A percentile compares a stretch with the other conserved stretches of the same genome.
Evolutionary conservation across 2,888 invertebrate species (phyloP).

Genomic region (Patella depressa): DNA sequence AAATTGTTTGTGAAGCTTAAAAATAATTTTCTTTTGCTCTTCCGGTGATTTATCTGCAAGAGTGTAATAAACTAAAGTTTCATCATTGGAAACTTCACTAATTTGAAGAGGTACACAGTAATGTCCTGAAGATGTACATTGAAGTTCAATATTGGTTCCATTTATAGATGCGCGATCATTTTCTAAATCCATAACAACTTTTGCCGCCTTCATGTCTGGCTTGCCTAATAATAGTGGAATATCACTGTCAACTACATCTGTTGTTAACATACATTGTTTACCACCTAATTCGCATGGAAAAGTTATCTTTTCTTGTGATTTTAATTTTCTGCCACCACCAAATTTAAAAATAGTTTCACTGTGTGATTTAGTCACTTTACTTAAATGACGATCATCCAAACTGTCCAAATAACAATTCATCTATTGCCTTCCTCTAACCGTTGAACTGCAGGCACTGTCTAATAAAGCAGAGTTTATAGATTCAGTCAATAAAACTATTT

Average conservation of each 20-base stretch:
- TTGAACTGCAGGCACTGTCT: slow-evolving; percentile 9
- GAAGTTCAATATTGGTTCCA: slow-evolving; percentile 19
- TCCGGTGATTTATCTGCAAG: not conserved
- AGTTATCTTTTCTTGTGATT: slow-evolving; percentile 20
- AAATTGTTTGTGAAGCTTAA: slow-evolving; percentile 1
- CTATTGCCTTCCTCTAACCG: not conserved
- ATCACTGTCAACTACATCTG: slow-evolving; percentile 26
- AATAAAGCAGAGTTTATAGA: slow-evolving; percentile 10
- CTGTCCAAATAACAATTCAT: slow-evolving; percentile 4
- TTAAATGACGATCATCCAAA: slow-evolving; percentile 10
- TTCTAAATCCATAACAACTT: slow-evolving; percentile 19
- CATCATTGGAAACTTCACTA: slow-evolving; percentile 3
- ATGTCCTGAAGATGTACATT: slow-evolving; percentile 30
- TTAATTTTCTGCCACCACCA: slow-evolving; percentile 25
- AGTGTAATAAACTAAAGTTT: not conserved
- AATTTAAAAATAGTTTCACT: slow-evolving; percentile 24
- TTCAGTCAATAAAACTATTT: not conserved
- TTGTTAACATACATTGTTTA: slow-evolving; percentile 17
- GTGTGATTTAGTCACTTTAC: not conserved
- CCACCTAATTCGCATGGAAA: slow-evolving; percentile 23
- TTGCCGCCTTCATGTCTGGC: slow-evolving; percentile 23
- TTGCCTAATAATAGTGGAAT: slow-evolving; percentile 31
- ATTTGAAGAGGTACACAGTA: slow-evolving; percentile 23
- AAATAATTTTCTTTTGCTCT: not conserved
- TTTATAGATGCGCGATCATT: slow-evolving; percentile 28